A percentile compares a stretch with the other conserved stretches of the same genome.
These are phyloP conservation scores for Eclectus roratus DNA, from an alignment of 2,113 vertebrate species.

Conservation along the genomic window DNA sequence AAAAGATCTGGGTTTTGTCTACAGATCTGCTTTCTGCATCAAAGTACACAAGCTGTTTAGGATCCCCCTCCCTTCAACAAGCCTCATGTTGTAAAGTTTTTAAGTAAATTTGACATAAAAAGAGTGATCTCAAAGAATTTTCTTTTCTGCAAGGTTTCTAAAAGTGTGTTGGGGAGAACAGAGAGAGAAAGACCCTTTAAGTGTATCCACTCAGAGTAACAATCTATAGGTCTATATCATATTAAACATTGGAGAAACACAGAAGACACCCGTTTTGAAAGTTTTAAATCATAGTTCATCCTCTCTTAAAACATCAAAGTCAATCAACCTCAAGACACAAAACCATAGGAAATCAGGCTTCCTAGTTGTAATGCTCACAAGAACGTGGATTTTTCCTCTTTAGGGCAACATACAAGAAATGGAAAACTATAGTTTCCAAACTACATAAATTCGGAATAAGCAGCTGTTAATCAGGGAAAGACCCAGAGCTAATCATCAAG, in stretches of 20 bases:
- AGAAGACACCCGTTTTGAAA: neutral
- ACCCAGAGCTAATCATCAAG: neutral
- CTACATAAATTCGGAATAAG: neutral
- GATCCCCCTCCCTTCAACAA: neutral
- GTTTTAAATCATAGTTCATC: neutral
- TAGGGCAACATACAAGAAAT: neutral
- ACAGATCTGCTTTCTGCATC: neutral
- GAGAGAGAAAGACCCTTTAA: neutral
- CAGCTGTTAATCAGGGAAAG: neutral
- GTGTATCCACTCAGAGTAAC: neutral
- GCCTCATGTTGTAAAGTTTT: neutral
- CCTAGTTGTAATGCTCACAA: neutral
- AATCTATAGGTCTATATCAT: neutral
- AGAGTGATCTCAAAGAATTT: neutral
- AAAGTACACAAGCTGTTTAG: fast-evolving
- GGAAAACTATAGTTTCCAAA: neutral
- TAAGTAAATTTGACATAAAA: neutral
- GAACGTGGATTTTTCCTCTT: neutral
- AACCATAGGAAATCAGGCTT: neutral
- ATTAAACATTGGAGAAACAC: neutral
- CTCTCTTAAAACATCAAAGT: neutral
- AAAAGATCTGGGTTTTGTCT: neutral
- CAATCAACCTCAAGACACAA: neutral
- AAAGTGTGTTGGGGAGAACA: neutral
- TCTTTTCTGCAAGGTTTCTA: neutral